A percentile compares a stretch with the other conserved stretches of the same genome.
These are phyloP conservation scores for Augochlora pura DNA, from an alignment of 1,140 invertebrate genomes.

Conservation along the genomic window DNA sequence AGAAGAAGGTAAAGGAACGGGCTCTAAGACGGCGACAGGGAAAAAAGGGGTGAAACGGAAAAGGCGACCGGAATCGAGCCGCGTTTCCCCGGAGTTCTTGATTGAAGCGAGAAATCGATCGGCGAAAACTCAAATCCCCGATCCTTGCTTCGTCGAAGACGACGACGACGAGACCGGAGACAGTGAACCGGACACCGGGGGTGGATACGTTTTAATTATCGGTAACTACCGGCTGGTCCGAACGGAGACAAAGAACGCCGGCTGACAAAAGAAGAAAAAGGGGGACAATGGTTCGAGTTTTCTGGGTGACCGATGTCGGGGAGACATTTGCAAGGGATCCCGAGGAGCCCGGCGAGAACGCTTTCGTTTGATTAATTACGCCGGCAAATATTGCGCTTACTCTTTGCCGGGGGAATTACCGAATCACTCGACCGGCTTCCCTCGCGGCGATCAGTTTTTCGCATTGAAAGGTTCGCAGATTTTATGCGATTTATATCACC, in stretches of 20 bases:
- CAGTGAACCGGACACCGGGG: not conserved
- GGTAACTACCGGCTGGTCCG: constrained; percentile 42
- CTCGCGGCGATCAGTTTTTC: not conserved
- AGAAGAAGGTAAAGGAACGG: too few relatives aligned
- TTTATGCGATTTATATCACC: too few relatives aligned
- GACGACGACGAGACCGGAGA: not conserved
- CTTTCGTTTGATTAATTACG: not conserved
- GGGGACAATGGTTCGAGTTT: constrained; percentile 19
- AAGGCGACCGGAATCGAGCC: constrained; percentile 11
- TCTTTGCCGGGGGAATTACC: not conserved
- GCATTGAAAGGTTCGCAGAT: not conserved
- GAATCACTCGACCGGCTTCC: not conserved
- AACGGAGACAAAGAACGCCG: constrained; percentile 15
- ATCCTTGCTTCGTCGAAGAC: constrained; percentile 12
- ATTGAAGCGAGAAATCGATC: constrained; percentile 33
- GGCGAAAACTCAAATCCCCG: constrained; percentile 35
- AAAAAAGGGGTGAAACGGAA: not conserved
- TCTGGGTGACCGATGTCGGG: not conserved
- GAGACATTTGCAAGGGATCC: not conserved
- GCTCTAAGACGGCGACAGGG: too few relatives aligned
- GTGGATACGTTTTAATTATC: constrained; percentile 57
- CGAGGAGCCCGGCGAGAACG: not conserved
- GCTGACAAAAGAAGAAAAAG: constrained; percentile 8
- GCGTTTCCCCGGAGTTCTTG: not conserved
- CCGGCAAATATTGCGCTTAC: not conserved